Evolutionary conservation across 2,888 invertebrate genomes (phyloP).

Genomic region (Meiosimyza platycephala): DNA sequence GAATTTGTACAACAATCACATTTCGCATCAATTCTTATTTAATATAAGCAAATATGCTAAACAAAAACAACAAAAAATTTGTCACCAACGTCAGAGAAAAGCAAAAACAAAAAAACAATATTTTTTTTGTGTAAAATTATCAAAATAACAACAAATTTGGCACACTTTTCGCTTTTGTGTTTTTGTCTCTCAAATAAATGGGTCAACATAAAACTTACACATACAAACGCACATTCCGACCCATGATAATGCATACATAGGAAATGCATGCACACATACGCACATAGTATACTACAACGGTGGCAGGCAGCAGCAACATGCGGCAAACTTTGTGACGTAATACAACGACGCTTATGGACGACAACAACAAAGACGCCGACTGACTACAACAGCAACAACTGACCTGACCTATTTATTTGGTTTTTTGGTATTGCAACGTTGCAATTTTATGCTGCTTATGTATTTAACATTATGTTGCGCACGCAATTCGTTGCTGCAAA

Average conservation of each 20-base stretch:
- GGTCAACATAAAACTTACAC: conserved; percentile 19
- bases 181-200: conserved; percentile 24
- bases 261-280: conserved; percentile 6
- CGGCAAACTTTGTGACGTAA: background rate
- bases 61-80: background rate
- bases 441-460: conserved; percentile 2
- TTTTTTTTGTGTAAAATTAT: background rate
- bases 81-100: background rate
- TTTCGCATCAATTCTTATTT: too few species aligned
- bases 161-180: conserved; percentile 27
- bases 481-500: conserved; percentile 23
- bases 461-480: conserved; percentile 28
- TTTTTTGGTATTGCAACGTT: background rate
- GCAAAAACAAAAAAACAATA: too few species aligned
- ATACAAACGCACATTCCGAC: background rate
- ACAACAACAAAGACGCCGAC: too few species aligned
- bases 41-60: background rate
- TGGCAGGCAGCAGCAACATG: background rate
- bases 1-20: background rate
- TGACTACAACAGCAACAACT: too few species aligned
- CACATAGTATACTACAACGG: background rate
- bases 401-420: conserved; percentile 23
- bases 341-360: too few species aligned
- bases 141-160: conserved; percentile 13
- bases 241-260: too few species aligned